These are phyloP conservation scores for Aleiodes sp. DNA, from an alignment of 1,140 invertebrate species.

Conservation along the genomic window DNA sequence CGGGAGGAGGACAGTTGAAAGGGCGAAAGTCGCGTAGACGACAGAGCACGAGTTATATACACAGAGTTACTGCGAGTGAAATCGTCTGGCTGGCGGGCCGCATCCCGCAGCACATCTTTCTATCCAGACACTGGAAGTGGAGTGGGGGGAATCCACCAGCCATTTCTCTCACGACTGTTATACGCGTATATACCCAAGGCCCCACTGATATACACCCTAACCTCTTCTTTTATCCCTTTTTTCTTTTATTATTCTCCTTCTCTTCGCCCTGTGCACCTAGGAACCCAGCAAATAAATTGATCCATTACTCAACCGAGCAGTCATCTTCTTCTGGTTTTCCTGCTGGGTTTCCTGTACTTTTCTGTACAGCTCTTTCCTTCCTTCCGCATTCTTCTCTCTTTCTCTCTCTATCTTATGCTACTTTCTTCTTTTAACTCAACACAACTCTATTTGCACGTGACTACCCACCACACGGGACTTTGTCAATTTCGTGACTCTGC, in stretches of 20 bases:
- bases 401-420: not conserved
- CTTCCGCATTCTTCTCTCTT: constrained; percentile 13
- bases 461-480: not conserved
- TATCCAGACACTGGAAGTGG: constrained; percentile 47
- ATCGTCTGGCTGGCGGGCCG: constrained; percentile 55
- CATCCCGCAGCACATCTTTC: constrained; percentile 60
- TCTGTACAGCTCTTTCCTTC: constrained; percentile 28
- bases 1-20: constrained; percentile 16
- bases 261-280: constrained; percentile 37
- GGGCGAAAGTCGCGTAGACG: constrained; percentile 22
- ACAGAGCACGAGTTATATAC: constrained; percentile 27
- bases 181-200: not conserved
- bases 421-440: not conserved
- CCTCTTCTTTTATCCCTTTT: not conserved
- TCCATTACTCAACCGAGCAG: constrained; percentile 63
- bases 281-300: constrained; percentile 61
- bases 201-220: no score
- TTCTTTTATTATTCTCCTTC: constrained; percentile 1
- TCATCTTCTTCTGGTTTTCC: constrained; percentile 49
- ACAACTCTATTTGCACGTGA: not conserved
- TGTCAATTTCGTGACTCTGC: not conserved
- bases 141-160: constrained; percentile 45
- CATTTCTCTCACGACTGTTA: constrained; percentile 49
- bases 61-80: constrained; percentile 45
- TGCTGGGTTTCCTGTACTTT: constrained; percentile 27